phyloP scores from a whole-genome alignment of 2,888 invertebrate species.

The Brenthis daphne region DNA sequence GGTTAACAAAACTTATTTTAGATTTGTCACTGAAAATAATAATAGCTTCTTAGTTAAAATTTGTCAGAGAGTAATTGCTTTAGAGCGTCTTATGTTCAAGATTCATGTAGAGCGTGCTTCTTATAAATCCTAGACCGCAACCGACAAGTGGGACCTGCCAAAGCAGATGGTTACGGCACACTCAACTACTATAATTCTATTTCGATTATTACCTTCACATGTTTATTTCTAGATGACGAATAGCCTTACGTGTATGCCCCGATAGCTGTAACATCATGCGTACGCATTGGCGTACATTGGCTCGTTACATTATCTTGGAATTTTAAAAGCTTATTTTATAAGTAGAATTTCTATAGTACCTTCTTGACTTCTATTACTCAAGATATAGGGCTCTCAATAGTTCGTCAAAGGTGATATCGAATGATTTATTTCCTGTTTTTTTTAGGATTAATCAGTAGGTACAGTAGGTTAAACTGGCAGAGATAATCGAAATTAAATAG shows the following conservation, averaged over 20 bases:
- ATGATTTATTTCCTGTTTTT: slow-evolving; percentile 21
- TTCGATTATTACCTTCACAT: slow-evolving; percentile 80
- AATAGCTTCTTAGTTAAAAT: too few species aligned
- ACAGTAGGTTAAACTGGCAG: too few species aligned
- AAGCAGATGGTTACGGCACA: slow-evolving; percentile 72
- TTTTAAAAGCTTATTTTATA: slow-evolving; percentile 75
- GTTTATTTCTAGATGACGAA: slow-evolving; percentile 80
- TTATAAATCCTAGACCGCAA: slow-evolving; percentile 62
- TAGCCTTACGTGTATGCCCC: slow-evolving; percentile 60
- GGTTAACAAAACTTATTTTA: too few species aligned
- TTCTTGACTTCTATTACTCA: slow-evolving; percentile 36
- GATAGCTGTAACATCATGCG: slow-evolving; percentile 53
- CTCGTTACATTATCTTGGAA: slow-evolving; percentile 75
- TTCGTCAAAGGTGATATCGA: slow-evolving; percentile 26
- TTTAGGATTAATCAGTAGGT: neutral
- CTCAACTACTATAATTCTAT: slow-evolving; percentile 75
- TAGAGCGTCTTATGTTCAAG: neutral
- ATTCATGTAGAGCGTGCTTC: slow-evolving; percentile 45
- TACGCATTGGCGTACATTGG: slow-evolving; percentile 49
- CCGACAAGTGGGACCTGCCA: slow-evolving; percentile 63
- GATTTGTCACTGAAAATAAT: too few species aligned
- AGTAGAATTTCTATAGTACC: slow-evolving; percentile 38
- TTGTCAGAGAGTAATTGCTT: neutral
- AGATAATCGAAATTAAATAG: too few species aligned
- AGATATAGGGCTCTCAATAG: slow-evolving; percentile 26